phyloP scores from a whole-genome alignment of 2,113 vertebrate species.

The Daphoenositta chrysoptera region DNA sequence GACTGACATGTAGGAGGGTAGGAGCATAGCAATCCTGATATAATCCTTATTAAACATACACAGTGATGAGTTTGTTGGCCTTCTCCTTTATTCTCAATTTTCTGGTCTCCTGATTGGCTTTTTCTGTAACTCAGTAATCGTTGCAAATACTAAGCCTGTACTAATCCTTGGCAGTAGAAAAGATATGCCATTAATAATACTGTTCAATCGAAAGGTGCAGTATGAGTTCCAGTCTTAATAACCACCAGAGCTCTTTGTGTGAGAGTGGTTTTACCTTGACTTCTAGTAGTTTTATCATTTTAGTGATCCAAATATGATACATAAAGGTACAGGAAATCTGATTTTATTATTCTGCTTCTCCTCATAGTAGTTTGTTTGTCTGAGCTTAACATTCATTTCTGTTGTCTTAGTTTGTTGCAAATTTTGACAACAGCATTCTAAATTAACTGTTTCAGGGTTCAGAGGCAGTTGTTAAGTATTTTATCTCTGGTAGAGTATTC shows the following conservation, averaged over 20 bases:
- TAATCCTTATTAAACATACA: fast-evolving
- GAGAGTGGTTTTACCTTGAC: background rate
- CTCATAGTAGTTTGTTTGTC: background rate
- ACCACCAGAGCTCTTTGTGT: background rate
- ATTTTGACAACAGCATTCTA: background rate
- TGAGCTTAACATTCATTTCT: background rate
- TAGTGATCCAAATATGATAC: background rate
- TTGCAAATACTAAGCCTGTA: background rate
- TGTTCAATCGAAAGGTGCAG: background rate
- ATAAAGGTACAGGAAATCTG: background rate
- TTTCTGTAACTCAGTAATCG: background rate
- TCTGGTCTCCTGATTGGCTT: background rate
- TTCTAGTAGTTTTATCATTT: background rate
- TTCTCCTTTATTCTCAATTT: background rate
- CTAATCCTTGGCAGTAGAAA: background rate
- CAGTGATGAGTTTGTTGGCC: fast-evolving
- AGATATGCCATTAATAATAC: background rate
- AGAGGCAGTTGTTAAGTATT: background rate
- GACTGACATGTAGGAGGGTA: background rate
- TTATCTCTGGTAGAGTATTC: background rate
- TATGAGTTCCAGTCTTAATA: background rate
- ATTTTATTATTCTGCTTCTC: background rate
- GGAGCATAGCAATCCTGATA: background rate
- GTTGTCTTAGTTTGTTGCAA: background rate
- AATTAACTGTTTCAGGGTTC: background rate